Conservation (phyloP, 2,888 invertebrate species). For the Steinernema scapterisci region DNA sequence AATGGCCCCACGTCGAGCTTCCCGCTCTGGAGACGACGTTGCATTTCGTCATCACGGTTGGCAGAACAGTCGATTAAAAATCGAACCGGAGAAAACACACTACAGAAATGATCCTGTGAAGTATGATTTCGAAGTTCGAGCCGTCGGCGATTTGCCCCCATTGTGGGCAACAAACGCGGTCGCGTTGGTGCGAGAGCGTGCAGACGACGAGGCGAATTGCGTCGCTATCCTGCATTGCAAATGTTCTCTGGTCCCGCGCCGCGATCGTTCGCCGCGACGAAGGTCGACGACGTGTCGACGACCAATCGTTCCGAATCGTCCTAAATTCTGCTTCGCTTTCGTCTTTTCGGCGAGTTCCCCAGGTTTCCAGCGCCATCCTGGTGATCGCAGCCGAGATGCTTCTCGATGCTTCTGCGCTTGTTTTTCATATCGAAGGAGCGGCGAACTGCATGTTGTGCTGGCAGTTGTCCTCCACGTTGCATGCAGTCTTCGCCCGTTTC, state of each 20-base stretch:
- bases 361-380: too few relatives aligned
- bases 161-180: background rate
- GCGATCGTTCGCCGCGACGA: background rate
- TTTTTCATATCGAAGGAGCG: background rate
- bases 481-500: slow-evolving; percentile 5
- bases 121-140: slow-evolving; percentile 16
- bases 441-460: background rate
- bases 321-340: background rate
- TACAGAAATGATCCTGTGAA: slow-evolving; percentile 33
- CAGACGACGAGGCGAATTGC: background rate
- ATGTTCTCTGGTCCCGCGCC: slow-evolving; percentile 12
- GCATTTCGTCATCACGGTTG: slow-evolving; percentile 30
- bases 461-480: background rate
- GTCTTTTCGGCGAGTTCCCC: background rate
- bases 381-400: too few relatives aligned
- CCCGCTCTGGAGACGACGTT: slow-evolving; percentile 31
- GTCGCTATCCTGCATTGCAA: too few relatives aligned
- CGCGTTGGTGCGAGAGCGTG: background rate
- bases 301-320: background rate
- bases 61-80: background rate
- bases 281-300: background rate
- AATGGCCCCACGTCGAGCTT: slow-evolving; percentile 26
- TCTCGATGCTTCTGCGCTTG: background rate
- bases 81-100: slow-evolving; percentile 21
- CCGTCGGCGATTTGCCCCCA: background rate